phyloP scores from a whole-genome alignment of 2,888 invertebrate genomes.

The Drosophila borealis region DNA sequence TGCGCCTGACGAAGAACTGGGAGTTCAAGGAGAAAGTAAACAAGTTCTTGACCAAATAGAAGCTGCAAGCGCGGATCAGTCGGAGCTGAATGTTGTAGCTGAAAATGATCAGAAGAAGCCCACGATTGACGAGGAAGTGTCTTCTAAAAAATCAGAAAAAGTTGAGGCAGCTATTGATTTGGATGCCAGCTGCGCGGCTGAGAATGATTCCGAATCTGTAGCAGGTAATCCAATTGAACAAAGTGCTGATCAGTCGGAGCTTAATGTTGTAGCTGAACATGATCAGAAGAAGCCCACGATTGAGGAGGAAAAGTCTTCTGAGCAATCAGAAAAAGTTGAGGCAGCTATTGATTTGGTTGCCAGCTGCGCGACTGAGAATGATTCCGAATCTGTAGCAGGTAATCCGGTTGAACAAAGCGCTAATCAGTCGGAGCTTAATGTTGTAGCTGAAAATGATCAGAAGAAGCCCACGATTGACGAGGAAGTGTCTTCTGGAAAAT shows the following conservation, averaged over 20 bases:
- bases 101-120: neutral
- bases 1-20: neutral
- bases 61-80: neutral
- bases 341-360: conserved; percentile 7
- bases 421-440: neutral
- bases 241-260: neutral
- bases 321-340: neutral
- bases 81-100: neutral
- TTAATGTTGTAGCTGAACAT: neutral
- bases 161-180: conserved; percentile 1
- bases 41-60: neutral
- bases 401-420: neutral
- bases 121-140: neutral
- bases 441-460: neutral
- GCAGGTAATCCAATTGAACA: neutral
- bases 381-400: neutral
- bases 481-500: neutral
- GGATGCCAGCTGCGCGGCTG: neutral
- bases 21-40: too few species aligned
- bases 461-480: neutral
- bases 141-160: neutral
- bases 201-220: neutral
- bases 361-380: neutral
- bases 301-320: neutral
- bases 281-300: neutral